Evolutionary conservation across 2,113 vertebrate species (phyloP), one percentile per base, ranked within the genome.

Genomic region (Megalops atlanticus): DNA sequence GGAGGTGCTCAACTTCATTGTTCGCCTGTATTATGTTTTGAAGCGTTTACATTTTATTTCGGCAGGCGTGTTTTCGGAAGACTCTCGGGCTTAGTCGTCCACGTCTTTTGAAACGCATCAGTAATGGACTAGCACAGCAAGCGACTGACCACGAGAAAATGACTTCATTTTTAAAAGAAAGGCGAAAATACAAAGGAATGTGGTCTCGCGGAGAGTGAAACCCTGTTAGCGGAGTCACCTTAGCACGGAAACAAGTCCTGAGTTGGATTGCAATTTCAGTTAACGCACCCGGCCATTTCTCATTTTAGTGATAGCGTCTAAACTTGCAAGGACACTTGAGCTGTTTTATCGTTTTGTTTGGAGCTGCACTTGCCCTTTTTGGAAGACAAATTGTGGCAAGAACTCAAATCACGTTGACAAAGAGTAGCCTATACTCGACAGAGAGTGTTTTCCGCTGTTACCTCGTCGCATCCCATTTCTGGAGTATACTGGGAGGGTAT

Each of bases 131-230:
- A 68, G 39, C 49, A 33, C 27, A 38, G 54, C 24, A 40, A 49
- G 45, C 40, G 68, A 43, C 12, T 45, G 64, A 47, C n/a, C 58
- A 64, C 12, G 12, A 47, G 68, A 74, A 40, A 80, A 39, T 73
- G 40, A 73, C 45, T 72, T 73, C 16, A 54, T 80, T 80, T 16
- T 35, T 73, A 54, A n/a, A 64, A n/a, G 2, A 10, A 36, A 79
- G 79, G 31, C 77, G 69, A 18, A 40, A 80, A 73, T 73, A 80
- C 79, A 80, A 74, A 80, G 79, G 79, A 80, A 73, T 43, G 24
- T 43, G 39, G 73, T 43, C 24, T 31, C 45, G 69, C 31, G 31
- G 31, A 71, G 8, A 0, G 45, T 8, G 45, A 49, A 49, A 49
- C 8, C 45, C 8, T 49, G 45, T 49, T 15, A 27, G 14, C 24